Evolutionary conservation across 2,888 invertebrate species (phyloP), one percentile per base, ranked within the genome.

Genomic region (Eumerus sabulonum): DNA sequence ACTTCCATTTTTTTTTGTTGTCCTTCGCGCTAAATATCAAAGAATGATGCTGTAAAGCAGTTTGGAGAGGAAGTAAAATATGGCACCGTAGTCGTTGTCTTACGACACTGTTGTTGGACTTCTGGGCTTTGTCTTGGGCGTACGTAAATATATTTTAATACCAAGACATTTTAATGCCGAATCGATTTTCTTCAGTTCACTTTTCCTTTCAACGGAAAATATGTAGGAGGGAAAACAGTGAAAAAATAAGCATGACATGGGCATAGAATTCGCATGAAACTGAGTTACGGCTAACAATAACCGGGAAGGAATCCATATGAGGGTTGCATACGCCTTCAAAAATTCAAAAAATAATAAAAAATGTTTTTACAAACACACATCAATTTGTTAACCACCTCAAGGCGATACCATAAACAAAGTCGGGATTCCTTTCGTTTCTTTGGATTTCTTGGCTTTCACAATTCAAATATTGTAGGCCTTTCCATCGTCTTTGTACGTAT

Each of bases 261-360:
- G 7, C 27, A 27, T 27, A 27, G 27, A 27, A 27, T 27, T 7
- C 27, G 57, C 50, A 72, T 72, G 63, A 72, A 72, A 64, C 63
- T 72, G 71, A 72, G 64, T 72, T 72, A 72, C 71, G 71, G 64
- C 57, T 57, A 19, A 50, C 63, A 72, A 72, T 72, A 68, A 54
- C 53, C 27, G 51, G 71, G 14, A 54, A 3, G 36, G 57, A 44
- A 9, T 45, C 47, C 54, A 40, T 60, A 38, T 36, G 14, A 11
- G 40, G 40, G 27, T 7, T 27, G 27, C 27, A 27, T 64, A 16
- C 14, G 48, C 44, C 35, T 16, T 14, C 36, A 71, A 54, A 63
- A 71, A 56, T 56, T 48, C 54, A 50, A 63, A 59, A 45, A 50
- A n/a, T 44, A 51, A 45, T 60, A 27, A 2, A 40, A 53, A 47